Conservation (phyloP, 2,797 vertebrate genomes). For the Benthosema pterotum region DNA sequence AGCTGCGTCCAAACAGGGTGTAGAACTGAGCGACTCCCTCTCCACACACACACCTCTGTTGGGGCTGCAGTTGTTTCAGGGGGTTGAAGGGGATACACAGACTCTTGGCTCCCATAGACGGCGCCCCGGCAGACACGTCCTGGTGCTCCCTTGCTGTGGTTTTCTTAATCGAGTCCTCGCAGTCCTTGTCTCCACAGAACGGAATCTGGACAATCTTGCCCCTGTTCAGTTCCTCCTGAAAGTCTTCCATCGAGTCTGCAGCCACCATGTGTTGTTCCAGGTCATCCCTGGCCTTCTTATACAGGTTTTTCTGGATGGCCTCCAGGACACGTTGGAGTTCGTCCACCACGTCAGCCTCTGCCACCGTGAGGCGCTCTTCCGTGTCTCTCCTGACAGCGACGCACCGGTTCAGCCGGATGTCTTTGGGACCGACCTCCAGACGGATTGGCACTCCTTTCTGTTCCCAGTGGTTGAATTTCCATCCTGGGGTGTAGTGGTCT, state of each 20-base stretch:
- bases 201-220: slow-evolving; percentile 97
- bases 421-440: slow-evolving; percentile 95
- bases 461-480: slow-evolving; percentile 99
- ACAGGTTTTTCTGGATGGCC: slow-evolving; percentile 90
- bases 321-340: slow-evolving; percentile 85
- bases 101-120: slow-evolving; percentile 98
- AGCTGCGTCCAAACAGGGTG: slow-evolving; percentile 96
- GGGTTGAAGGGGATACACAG: slow-evolving; percentile 96
- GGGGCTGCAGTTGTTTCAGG: slow-evolving; percentile 82
- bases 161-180: slow-evolving; percentile 99
- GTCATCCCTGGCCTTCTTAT: slow-evolving; percentile 87
- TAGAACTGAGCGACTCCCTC: slow-evolving; percentile 91
- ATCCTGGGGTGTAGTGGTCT: slow-evolving; percentile 99
- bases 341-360: slow-evolving; percentile 87
- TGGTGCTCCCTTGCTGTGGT: slow-evolving; percentile 97
- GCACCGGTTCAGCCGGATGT: slow-evolving; percentile 92
- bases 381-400: slow-evolving; percentile 94
- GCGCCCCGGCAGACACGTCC: slow-evolving; percentile 94
- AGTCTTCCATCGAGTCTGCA: slow-evolving; percentile 89
- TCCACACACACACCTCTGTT: slow-evolving; percentile 87
- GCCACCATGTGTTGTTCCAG: slow-evolving; percentile 90
- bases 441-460: slow-evolving; percentile 97
- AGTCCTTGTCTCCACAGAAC: slow-evolving; percentile 93
- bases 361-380: slow-evolving; percentile 86
- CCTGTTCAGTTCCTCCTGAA: slow-evolving; percentile 91